These are phyloP conservation scores for Andricus curvator DNA, from an alignment of 2,888 invertebrate genomes.

Conservation along the genomic window DNA sequence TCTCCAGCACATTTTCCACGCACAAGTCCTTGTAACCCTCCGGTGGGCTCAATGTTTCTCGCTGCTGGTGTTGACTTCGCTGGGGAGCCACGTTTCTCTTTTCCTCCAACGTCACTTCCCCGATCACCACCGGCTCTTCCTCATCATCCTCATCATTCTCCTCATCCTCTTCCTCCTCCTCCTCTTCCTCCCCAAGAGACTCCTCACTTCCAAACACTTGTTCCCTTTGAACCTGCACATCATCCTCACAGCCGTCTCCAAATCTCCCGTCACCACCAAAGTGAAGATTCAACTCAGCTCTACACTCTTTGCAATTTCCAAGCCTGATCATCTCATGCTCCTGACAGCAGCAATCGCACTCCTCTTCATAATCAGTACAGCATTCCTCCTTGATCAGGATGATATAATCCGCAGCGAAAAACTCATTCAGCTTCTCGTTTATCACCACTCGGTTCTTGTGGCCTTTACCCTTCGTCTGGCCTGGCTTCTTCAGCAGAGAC, in stretches of 20 bases:
- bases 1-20: conserved; percentile 66
- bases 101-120: conserved; percentile 46
- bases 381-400: conserved; percentile 94
- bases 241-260: conserved; percentile 56
- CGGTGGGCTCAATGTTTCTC: conserved; percentile 92
- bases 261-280: conserved; percentile 73
- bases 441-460: conserved; percentile 91
- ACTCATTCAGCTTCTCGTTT: conserved; percentile 93
- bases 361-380: conserved; percentile 89
- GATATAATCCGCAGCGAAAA: conserved; percentile 95
- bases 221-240: conserved; percentile 63
- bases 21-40: conserved; percentile 95
- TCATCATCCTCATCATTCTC: conserved; percentile 54
- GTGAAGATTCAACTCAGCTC: conserved; percentile 74
- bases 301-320: conserved; percentile 80
- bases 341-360: conserved; percentile 85
- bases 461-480: conserved; percentile 81
- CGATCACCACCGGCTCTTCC: conserved; percentile 52
- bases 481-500: conserved; percentile 88
- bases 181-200: conserved; percentile 59
- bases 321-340: conserved; percentile 84
- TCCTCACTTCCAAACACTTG: conserved; percentile 55
- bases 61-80: conserved; percentile 71
- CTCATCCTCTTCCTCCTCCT: conserved; percentile 48
- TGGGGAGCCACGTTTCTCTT: conserved; percentile 50